Evolutionary conservation across 2,797 vertebrate genomes (phyloP).

Genomic region (Hapalemur alaotrensis): DNA sequence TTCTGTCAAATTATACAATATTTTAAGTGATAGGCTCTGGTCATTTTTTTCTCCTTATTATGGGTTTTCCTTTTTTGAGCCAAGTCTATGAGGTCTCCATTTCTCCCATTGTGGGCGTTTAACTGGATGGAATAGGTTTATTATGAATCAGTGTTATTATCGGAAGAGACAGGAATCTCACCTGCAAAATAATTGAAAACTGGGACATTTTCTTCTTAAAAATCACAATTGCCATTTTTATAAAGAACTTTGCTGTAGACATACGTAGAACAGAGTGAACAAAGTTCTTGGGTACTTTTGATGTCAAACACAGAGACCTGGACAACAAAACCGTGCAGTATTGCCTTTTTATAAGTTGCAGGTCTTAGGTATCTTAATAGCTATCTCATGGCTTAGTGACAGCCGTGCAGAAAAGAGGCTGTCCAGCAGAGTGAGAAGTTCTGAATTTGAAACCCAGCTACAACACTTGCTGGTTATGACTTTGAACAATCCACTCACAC

Average conservation of each 20-base stretch:
- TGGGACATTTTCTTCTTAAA: not conserved
- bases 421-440: not conserved
- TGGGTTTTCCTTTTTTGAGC: not conserved
- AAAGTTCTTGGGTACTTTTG: not conserved
- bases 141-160: not conserved
- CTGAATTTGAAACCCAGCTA: not conserved
- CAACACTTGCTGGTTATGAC: not conserved
- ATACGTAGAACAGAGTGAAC: not conserved
- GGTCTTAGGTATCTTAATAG: not conserved
- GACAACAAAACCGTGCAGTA: not conserved
- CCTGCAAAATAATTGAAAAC: constrained; percentile 29
- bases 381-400: not conserved
- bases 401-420: not conserved
- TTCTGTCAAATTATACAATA: not conserved
- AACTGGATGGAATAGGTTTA: not conserved
- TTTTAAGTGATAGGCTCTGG: not conserved
- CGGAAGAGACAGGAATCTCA: not conserved
- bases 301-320: not conserved
- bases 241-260: not conserved
- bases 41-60: not conserved
- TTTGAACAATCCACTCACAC: not conserved
- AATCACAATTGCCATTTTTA: not conserved
- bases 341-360: not conserved
- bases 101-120: not conserved
- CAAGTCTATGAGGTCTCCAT: not conserved